A percentile compares a stretch with the other conserved stretches of the same genome.
phyloP scores from a whole-genome alignment of 2,797 vertebrate genomes.

The Coccyzus lansbergi region DNA sequence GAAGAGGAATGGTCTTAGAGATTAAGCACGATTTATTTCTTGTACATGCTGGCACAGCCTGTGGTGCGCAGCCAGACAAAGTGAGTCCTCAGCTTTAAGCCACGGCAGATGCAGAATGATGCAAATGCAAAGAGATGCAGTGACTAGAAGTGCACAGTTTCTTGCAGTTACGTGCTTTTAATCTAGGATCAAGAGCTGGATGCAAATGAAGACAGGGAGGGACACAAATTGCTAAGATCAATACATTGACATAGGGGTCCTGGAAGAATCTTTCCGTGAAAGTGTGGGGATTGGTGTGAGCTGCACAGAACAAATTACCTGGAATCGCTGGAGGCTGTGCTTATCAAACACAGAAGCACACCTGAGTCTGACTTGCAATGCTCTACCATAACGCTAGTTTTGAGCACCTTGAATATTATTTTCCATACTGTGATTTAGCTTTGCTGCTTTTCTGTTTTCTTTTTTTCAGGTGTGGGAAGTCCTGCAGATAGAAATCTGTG shows the following conservation, averaged over 20 bases:
- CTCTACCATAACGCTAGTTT: background rate
- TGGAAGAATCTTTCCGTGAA: background rate
- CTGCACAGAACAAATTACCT: background rate
- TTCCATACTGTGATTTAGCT: background rate
- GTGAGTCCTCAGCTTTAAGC: background rate
- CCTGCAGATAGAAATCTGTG: background rate
- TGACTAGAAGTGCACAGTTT: background rate
- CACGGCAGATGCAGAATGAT: background rate
- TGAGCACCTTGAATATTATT: background rate
- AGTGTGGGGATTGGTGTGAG: background rate
- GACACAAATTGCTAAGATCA: background rate
- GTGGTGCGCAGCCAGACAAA: background rate
- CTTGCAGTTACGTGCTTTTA: background rate
- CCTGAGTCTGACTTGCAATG: background rate
- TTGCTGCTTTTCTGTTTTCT: background rate
- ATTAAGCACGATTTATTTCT: background rate
- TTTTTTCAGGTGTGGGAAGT: background rate
- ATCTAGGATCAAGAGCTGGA: background rate
- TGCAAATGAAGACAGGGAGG: background rate
- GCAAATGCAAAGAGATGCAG: background rate
- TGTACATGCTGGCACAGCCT: background rate
- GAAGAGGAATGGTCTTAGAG: background rate
- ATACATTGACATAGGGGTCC: background rate
- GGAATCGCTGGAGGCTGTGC: background rate
- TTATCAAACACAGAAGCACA: background rate